phyloP scores from a whole-genome alignment of 2,888 invertebrate genomes.

The Mimas tiliae region DNA sequence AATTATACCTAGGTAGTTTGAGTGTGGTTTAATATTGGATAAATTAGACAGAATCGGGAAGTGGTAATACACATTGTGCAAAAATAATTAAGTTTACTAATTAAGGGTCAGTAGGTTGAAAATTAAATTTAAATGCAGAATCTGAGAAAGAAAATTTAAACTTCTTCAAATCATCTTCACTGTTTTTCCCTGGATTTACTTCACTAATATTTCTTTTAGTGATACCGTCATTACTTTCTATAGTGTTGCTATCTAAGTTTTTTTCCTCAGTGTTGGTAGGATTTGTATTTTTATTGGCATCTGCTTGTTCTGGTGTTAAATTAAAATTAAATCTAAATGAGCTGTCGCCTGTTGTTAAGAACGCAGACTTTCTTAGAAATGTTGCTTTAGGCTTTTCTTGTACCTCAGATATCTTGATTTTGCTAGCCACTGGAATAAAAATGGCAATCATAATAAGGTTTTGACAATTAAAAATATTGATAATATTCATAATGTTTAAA shows the following conservation, averaged over 20 bases:
- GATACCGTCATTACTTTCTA: constrained; percentile 30
- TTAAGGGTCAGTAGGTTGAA: constrained; percentile 68
- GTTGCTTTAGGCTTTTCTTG: constrained; percentile 85
- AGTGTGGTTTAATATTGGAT: not conserved
- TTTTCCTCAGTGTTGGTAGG: constrained; percentile 32
- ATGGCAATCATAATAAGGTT: constrained; percentile 9
- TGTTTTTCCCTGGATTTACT: constrained; percentile 39
- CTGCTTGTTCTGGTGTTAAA: constrained; percentile 55
- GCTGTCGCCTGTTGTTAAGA: constrained; percentile 77
- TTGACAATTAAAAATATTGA: not conserved
- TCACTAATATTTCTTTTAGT: constrained; percentile 34
- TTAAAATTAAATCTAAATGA: constrained; percentile 84
- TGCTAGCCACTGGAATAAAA: constrained; percentile 79
- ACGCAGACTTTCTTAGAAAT: constrained; percentile 88
- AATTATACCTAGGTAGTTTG: too few relatives aligned
- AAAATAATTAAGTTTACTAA: constrained; percentile 25
- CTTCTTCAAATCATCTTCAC: constrained; percentile 45
- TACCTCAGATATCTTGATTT: constrained; percentile 83
- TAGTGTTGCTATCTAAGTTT: constrained; percentile 32
- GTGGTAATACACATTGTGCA: not conserved
- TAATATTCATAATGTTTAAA: not conserved
- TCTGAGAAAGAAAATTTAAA: constrained; percentile 76
- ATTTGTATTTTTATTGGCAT: constrained; percentile 41
- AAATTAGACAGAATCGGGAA: too few relatives aligned
- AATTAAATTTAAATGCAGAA: constrained; percentile 88